Conservation (phyloP, 2,797 vertebrate species). For the Anas flavirostris region DNA sequence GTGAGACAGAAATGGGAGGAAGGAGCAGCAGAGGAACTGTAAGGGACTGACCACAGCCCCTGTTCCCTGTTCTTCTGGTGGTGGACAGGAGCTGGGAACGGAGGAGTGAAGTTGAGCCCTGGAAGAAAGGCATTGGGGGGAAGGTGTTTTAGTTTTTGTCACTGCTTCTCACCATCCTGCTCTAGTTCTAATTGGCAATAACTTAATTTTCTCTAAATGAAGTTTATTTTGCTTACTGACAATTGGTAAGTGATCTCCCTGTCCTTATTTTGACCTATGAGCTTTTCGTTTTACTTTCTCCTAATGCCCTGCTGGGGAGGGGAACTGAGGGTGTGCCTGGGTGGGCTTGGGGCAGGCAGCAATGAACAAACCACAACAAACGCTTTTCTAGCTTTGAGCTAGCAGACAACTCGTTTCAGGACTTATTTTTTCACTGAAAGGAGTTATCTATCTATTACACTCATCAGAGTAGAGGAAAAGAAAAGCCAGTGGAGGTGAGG, state of each 20-base stretch:
- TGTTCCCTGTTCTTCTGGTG: neutral
- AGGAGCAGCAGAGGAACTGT: neutral
- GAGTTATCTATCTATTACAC: neutral
- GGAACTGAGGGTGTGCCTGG: neutral
- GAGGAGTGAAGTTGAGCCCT: neutral
- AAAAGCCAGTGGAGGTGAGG: neutral
- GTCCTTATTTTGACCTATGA: neutral
- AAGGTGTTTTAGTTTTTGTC: neutral
- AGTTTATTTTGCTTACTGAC: neutral
- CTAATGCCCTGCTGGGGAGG: neutral
- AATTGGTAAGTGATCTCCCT: neutral
- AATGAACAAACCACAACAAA: no score
- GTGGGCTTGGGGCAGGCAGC: neutral
- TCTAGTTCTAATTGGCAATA: neutral
- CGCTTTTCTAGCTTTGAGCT: neutral
- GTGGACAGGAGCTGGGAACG: neutral
- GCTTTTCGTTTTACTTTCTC: neutral
- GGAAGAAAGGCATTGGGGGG: neutral
- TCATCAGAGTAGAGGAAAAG: neutral
- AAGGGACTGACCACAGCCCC: neutral
- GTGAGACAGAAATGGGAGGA: neutral
- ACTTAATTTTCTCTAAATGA: neutral
- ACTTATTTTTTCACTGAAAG: neutral
- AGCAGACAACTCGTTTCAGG: neutral
- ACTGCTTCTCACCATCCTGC: neutral